Evolutionary conservation across 2,113 vertebrate genomes (phyloP).

Genomic region (Girardinichthys multiradiatus): DNA sequence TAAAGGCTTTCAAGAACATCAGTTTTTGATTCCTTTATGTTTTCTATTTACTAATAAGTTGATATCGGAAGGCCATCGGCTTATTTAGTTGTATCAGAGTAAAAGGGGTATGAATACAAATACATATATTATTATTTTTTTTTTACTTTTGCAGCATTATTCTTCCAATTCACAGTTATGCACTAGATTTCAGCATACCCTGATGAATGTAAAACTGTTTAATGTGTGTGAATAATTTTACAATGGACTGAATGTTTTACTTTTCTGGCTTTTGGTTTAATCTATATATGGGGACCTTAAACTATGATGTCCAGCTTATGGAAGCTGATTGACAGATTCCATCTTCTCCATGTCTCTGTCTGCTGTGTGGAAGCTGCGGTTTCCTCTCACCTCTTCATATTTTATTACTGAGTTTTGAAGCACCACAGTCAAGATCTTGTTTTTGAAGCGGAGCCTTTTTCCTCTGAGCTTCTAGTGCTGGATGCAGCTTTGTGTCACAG

Average conservation of each 20-base stretch:
- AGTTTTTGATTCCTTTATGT: background rate
- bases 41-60: background rate
- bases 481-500: constrained; percentile 65
- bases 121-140: too few species aligned
- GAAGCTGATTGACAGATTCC: constrained; percentile 26
- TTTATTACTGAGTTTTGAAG: constrained; percentile 15
- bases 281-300: background rate
- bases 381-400: constrained; percentile 32
- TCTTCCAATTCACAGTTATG: too few species aligned
- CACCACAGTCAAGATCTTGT: constrained; percentile 38
- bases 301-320: background rate
- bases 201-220: background rate
- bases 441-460: constrained; percentile 47
- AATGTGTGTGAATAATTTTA: background rate
- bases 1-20: background rate
- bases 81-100: background rate
- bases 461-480: constrained; percentile 57
- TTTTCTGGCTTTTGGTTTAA: background rate
- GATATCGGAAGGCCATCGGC: background rate
- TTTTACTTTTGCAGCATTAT: background rate
- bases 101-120: too few species aligned
- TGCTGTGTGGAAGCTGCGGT: constrained; percentile 2
- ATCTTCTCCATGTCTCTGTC: constrained; percentile 11
- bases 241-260: background rate
- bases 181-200: too few species aligned